Evolutionary conservation across 2,888 invertebrate genomes (phyloP), one percentile per base, ranked within the genome.

Genomic region (Melanargia galathea): DNA sequence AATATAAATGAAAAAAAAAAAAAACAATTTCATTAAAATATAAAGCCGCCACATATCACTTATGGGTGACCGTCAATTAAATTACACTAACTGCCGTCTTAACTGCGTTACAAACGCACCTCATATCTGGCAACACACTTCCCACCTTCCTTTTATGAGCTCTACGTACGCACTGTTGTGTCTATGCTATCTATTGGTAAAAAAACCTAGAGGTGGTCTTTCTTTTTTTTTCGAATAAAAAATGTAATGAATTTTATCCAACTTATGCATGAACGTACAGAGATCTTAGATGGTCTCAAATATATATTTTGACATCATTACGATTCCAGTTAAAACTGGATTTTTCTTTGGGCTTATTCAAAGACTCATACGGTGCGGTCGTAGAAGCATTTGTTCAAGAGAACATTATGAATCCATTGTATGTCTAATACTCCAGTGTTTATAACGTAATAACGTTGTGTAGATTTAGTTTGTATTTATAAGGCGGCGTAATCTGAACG

Each of bases 21-120:
- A 20, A 35, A 20, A 52, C 33, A 54, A 51, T 64, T 66, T 62
- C 66, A 61, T 33, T 65, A 57, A 35, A 24, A 38, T 38, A 62
- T 65, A 64, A 66, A 81, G 79, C 81, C 79, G 81, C 81, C 83
- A 83, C 86, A 86, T 84, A 87, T 88, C 87, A 84, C 86, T 81
- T 76, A 79, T 76, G 73, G 71, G 82, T 84, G 86, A 83, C 82
- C 77, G 89, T 90, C 88, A 90, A 87, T 90, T 88, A 90, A 73
- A 10, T 24, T 59, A 51, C 49, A 49, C 67, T 64, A 75, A 81
- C 79, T 81, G 80, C 73, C 64, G 65, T 64, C 60, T 59, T 58
- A 62, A 60, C 58, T 65, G 61, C 60, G 64, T 61, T 63, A 65
- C 48, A 60, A 69, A 68, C n/a, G n/a, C n/a, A n/a, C 70, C 66